Evolutionary conservation across 1,140 invertebrate species (phyloP), one percentile per base, ranked within the genome.

Genomic region (Watersipora subatra): DNA sequence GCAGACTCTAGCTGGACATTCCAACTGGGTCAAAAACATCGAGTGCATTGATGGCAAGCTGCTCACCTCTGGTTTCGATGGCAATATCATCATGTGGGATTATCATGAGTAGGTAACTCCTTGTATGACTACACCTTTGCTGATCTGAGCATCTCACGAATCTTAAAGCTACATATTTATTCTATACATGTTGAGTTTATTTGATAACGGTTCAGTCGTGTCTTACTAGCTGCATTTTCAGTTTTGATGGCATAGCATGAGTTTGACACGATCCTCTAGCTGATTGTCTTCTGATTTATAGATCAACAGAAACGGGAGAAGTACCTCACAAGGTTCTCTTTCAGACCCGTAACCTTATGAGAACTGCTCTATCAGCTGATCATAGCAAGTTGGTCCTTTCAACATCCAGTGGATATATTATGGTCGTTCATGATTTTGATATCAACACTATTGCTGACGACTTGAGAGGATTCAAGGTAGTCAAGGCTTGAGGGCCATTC

Each of bases 11-110:
- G 83, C 87, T 64, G 92, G 92, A 12, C 92, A 96, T 78, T 88
- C 89, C 0, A 93, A 93, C 80, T 95, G 92, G 92, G 93, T 95
- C 3, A 95, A 96, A 80, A 95, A 93, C 77, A 93, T 96, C 67
- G 92, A 96, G 75, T 95, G 91, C 76, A 87, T 86, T 69, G 88
- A 91, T 73, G 88, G 90, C 64, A 81, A 92, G 2, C 82, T 96
- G 25, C 85, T 95, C 1, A 93, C 91, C 1, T 93, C 91, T 30
- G 91, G 91, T 2, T 90, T 95, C 78, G 92, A 95, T 80, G 92
- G 92, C 19, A 90, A 88, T 69, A 91, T 96, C 76, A 92, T 90
- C 73, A 89, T 90, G 1, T 96, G 93, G 93, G 90, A 95, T 76
- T 91, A 95, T 26, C 93, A 93, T 78, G 90, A 86, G 76, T 88